Percentiles rank a stretch among this genome's conserved stretches.
Conservation (phyloP, 1,140 invertebrate species). For the Tribolium madens region DNA sequence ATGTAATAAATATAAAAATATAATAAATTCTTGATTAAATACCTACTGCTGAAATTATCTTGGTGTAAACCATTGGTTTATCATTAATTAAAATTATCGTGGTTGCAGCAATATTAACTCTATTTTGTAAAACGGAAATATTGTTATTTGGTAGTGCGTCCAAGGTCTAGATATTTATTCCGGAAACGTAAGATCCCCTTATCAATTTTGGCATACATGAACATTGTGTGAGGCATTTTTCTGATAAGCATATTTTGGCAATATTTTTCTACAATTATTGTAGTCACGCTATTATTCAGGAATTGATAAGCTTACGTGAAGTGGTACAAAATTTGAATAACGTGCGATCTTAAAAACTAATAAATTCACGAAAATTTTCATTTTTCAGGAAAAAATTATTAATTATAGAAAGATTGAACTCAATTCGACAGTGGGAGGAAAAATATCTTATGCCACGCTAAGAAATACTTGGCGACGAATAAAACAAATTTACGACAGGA, state of each 20-base stretch:
- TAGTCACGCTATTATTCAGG: conserved; percentile 26
- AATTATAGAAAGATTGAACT: conserved; percentile 25
- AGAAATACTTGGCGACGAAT: conserved; percentile 28
- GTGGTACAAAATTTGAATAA: conserved; percentile 36
- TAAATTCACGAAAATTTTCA: conserved; percentile 23
- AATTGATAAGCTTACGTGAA: conserved; percentile 25
- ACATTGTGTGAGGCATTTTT: conserved; percentile 40
- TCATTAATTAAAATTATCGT: conserved; percentile 18
- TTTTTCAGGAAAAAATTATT: conserved; percentile 5
- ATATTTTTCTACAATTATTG: conserved; percentile 40
- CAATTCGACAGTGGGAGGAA: conserved; percentile 5
- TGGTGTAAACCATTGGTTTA: neutral
- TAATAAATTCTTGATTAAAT: too few relatives aligned
- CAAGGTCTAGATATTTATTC: conserved; percentile 49
- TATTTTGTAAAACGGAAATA: conserved; percentile 3
- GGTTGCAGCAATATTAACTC: neutral
- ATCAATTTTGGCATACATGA: conserved; percentile 44
- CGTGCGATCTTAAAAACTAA: conserved; percentile 24
- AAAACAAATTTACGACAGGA: conserved; percentile 41
- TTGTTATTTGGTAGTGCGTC: conserved; percentile 46
- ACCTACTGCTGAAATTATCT: conserved; percentile 3
- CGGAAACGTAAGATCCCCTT: conserved; percentile 47
- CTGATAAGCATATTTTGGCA: conserved; percentile 44
- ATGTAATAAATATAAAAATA: too few relatives aligned
- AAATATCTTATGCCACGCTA: conserved; percentile 18